Percentiles rank a stretch among this genome's conserved stretches.
Conservation (phyloP, 2,888 invertebrate species). For the Metellina segmentata region DNA sequence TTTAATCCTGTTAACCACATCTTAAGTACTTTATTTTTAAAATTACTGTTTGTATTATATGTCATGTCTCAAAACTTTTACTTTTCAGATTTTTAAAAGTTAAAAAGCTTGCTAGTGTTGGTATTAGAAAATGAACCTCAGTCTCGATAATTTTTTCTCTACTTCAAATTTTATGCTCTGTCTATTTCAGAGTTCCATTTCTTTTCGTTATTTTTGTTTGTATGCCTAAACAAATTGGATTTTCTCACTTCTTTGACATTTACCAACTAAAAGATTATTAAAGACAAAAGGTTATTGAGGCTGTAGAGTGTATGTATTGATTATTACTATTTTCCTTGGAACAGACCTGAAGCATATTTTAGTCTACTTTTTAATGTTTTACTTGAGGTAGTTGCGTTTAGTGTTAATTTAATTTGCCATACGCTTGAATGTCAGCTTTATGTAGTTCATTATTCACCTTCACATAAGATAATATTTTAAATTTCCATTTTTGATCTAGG, state of each 20-base stretch:
- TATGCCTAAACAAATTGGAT: background rate
- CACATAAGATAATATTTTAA: constrained; percentile 55
- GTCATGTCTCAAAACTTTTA: constrained; percentile 4
- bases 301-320: background rate
- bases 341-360: background rate
- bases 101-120: background rate
- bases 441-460: constrained; percentile 38
- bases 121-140: background rate
- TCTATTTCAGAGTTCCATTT: background rate
- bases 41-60: background rate
- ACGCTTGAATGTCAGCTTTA: constrained; percentile 42
- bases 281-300: background rate
- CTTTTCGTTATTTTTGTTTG: background rate
- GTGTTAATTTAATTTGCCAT: background rate
- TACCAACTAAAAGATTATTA: too few species aligned
- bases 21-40: too few species aligned
- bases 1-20: too few species aligned
- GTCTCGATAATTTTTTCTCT: constrained; percentile 27
- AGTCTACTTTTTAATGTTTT: background rate
- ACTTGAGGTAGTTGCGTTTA: background rate
- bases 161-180: background rate
- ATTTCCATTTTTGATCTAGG: constrained; percentile 74
- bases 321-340: background rate
- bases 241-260: background rate
- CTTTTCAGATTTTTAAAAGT: constrained; percentile 17